Evolutionary conservation across 2,113 vertebrate genomes (phyloP).

Genomic region (Notothenia coriiceps): DNA sequence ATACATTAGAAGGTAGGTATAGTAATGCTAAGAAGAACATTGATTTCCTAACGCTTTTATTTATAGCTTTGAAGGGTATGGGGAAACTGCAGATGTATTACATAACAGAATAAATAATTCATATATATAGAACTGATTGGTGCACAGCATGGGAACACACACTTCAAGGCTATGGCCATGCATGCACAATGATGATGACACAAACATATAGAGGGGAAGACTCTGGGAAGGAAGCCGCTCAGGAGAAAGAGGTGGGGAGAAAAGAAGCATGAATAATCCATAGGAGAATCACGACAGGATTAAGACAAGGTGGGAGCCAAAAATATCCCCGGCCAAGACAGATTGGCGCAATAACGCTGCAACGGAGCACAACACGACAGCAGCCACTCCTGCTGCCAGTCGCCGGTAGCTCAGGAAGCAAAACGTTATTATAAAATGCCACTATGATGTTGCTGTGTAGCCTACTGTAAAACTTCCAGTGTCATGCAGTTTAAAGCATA

Average conservation of each 20-base stretch:
- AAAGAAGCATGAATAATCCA: slow-evolving; percentile 74
- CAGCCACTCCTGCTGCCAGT: slow-evolving; percentile 68
- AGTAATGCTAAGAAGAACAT: slow-evolving; percentile 26
- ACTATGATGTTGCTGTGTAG: slow-evolving; percentile 22
- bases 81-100: slow-evolving; percentile 25
- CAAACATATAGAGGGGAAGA: slow-evolving; percentile 10
- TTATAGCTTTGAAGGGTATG: slow-evolving; percentile 14
- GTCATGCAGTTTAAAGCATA: neutral
- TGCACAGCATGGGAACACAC: slow-evolving; percentile 2
- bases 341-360: slow-evolving; percentile 59
- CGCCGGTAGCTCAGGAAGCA: slow-evolving; percentile 52
- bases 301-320: slow-evolving; percentile 74
- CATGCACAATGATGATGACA: slow-evolving; percentile 18
- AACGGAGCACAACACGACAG: slow-evolving; percentile 58
- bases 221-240: slow-evolving; percentile 20
- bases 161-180: neutral
- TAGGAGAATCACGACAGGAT: slow-evolving; percentile 70
- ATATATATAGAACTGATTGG: neutral
- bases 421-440: slow-evolving; percentile 50
- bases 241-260: slow-evolving; percentile 20
- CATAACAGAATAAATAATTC: slow-evolving; percentile 10
- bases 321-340: slow-evolving; percentile 69
- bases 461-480: slow-evolving; percentile 37
- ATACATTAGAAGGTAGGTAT: slow-evolving; percentile 15
- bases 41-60: slow-evolving; percentile 26